Conservation (phyloP, 1,140 invertebrate species). For the Drosophila prosaltans region DNA sequence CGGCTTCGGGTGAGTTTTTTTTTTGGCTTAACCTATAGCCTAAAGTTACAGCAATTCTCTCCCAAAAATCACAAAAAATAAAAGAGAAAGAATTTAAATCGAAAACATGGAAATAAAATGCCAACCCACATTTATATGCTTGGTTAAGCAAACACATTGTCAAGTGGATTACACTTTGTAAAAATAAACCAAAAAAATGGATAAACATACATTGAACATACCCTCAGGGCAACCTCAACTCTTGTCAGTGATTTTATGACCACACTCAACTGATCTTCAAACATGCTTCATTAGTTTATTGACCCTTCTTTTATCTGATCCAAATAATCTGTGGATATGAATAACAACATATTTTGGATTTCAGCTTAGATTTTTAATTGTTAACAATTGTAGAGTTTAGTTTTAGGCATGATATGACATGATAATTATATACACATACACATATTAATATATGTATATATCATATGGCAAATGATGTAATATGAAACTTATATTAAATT, state of each 20-base stretch:
- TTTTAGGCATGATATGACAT: constrained; percentile 7
- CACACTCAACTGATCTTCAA: constrained; percentile 46
- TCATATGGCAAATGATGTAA: not conserved
- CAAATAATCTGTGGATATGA: constrained; percentile 44
- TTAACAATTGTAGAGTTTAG: constrained; percentile 24
- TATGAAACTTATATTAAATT: constrained; percentile 3
- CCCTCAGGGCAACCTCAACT: constrained; percentile 36
- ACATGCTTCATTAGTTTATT: constrained; percentile 60
- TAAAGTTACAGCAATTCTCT: constrained; percentile 15
- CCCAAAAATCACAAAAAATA: not conserved
- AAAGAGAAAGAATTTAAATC: not conserved
- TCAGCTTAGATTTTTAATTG: constrained; percentile 55
- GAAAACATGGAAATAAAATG: constrained; percentile 24
- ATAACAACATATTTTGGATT: constrained; percentile 44
- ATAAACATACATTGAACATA: constrained; percentile 26
- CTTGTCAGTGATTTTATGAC: constrained; percentile 18
- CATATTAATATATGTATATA: no score
- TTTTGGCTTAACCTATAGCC: constrained; percentile 56
- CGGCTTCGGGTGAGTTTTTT: constrained; percentile 87
- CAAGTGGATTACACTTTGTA: constrained; percentile 39
- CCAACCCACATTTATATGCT: constrained; percentile 62
- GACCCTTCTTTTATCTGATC: constrained; percentile 45
- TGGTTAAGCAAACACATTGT: constrained; percentile 51
- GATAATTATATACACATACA: not conserved
- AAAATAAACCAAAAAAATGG: constrained; percentile 25